phyloP scores from a whole-genome alignment of 2,797 vertebrate genomes.

The Acipenser ruthenus region DNA sequence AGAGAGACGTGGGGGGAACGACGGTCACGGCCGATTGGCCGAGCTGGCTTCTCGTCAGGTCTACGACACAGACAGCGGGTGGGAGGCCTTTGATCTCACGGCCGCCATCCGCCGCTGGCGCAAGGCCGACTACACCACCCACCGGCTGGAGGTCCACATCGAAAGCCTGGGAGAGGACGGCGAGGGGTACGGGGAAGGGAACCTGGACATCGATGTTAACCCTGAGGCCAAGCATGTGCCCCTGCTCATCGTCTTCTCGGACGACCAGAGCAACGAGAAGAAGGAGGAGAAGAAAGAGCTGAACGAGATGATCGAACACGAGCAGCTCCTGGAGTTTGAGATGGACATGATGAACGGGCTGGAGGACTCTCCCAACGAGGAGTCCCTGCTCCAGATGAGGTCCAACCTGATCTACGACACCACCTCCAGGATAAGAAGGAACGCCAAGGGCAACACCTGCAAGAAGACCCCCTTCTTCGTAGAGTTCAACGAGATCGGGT shows the following conservation, averaged over 20 bases:
- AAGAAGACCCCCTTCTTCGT: conserved; percentile 86
- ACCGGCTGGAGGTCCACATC: conserved; percentile 82
- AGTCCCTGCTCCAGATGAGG: conserved; percentile 85
- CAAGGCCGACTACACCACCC: conserved; percentile 66
- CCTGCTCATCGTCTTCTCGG: conserved; percentile 87
- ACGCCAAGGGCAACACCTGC: conserved; percentile 88
- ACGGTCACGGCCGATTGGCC: conserved; percentile 28
- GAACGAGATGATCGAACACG: conserved; percentile 86
- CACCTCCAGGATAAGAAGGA: conserved; percentile 81
- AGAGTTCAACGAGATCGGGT: conserved; percentile 96
- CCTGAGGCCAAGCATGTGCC: conserved; percentile 80
- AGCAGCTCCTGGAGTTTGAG: conserved; percentile 60
- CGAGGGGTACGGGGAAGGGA: conserved; percentile 39
- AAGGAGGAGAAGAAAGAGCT: conserved; percentile 79
- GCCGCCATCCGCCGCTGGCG: conserved; percentile 74
- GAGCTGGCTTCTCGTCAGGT: conserved; percentile 79
- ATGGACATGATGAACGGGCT: conserved; percentile 38
- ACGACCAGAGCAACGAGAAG: conserved; percentile 81
- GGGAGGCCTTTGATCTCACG: conserved; percentile 90
- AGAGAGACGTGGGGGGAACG: conserved; percentile 29
- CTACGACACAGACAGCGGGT: conserved; percentile 74
- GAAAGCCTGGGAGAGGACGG: conserved; percentile 52
- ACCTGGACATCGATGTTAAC: conserved; percentile 78
- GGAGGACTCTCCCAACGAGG: conserved; percentile 67
- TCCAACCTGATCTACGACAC: conserved; percentile 95